Evolutionary conservation across 2,888 invertebrate species (phyloP).

Genomic region (Pyrrhosoma nymphula): DNA sequence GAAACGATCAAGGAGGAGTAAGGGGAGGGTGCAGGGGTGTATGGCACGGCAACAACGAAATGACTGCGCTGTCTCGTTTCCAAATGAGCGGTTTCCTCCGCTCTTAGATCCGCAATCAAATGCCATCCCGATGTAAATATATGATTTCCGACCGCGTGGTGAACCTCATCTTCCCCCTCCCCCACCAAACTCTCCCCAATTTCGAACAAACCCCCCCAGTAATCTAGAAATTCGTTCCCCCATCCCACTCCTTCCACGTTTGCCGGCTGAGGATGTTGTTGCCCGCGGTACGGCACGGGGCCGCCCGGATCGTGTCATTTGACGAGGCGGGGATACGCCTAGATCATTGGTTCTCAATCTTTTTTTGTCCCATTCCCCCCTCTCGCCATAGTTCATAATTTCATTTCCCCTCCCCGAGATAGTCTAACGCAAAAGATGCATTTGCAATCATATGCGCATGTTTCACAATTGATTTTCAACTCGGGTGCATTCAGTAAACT

Average conservation of each 20-base stretch:
- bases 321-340: too few relatives aligned
- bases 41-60: neutral
- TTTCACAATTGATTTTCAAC: too few relatives aligned
- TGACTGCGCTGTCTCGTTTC: neutral
- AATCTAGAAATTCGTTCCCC: neutral
- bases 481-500: too few relatives aligned
- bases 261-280: neutral
- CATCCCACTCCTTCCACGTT: too few relatives aligned
- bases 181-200: neutral
- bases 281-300: neutral
- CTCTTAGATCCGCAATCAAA: neutral
- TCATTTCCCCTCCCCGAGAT: too few relatives aligned
- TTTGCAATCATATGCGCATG: too few relatives aligned
- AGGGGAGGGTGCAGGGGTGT: neutral
- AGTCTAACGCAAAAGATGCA: too few relatives aligned
- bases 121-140: neutral
- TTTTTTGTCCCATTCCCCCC: too few relatives aligned
- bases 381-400: too few relatives aligned
- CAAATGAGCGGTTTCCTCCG: conserved; percentile 18
- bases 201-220: neutral
- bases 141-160: conserved; percentile 14
- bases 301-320: neutral
- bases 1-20: neutral
- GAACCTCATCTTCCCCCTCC: neutral
- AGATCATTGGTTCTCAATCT: too few relatives aligned